Evolutionary conservation across 53 echinoderm and acorn worm genomes (phyloP), one percentile per base, ranked within the genome.

Genomic region (Astropecten irregularis): DNA sequence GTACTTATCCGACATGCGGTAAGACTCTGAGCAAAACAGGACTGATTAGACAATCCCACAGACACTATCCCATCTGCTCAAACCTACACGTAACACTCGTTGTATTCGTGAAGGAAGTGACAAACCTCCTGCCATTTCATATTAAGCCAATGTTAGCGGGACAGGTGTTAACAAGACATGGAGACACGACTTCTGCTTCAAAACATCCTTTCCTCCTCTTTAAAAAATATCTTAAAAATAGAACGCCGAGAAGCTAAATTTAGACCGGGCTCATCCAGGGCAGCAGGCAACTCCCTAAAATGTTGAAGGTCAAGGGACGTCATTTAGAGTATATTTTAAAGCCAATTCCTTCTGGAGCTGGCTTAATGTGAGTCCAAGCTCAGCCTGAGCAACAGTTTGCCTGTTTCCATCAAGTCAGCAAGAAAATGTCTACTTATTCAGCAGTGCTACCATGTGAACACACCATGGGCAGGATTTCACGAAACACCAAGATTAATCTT

Each of bases 141-240:
- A 79, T 61, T 61, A 79, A 79, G 46, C 32, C 79, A 62, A 79
- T 35, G 76, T 58, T 79, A 31, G 61, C 50, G 30, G 47, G 32
- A 27, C 79, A 79, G 79, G 79, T 79, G 79, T 44, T 42, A 79
- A 79, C 79, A 48, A 79, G 79, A 62, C 62, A 47, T n/a, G 7
- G 22, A n/a, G 68, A 40, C 42, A 68, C 37, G 68, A 68, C 27
- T 71, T 51, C 33, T 40, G 50, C 71, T 71, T 61, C 61, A 22
- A 79, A 61, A 62, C 79, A 62, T 71, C 71, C 71, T 33, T 33
- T 32, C 21, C 46, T 36, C 18, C 19, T 5, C 13, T 19, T 51
- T 14, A 10, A 42, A 42, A 42, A 42, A 11, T 11, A 42, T 6
- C 68, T 22, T 27, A 68, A 44, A 79, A 79, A 61, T 32, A 48